Evolutionary conservation across 2,113 vertebrate species (phyloP).

Genomic region (Triplophysa rosa): DNA sequence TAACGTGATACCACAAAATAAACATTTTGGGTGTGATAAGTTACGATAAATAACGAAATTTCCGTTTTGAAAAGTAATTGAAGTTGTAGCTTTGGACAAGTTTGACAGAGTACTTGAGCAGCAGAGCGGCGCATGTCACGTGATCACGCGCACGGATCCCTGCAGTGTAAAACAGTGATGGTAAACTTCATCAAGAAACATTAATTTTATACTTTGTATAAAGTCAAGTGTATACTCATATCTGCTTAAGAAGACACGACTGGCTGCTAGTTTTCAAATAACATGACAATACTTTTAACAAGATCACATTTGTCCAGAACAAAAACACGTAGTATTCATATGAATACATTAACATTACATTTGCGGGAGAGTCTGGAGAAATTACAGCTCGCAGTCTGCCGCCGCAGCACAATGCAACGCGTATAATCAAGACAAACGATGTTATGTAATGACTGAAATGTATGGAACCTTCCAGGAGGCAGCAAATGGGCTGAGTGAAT

Average conservation of each 20-base stretch:
- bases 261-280: no score
- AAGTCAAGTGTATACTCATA: background rate
- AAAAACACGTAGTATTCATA: background rate
- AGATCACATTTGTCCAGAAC: background rate
- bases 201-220: background rate
- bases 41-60: background rate
- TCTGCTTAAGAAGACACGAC: background rate
- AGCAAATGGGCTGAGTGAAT: background rate
- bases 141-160: background rate
- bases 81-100: background rate
- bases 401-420: background rate
- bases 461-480: slow-evolving; percentile 4
- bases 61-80: background rate
- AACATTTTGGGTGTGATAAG: background rate
- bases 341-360: background rate
- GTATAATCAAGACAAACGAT: background rate
- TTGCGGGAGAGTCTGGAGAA: background rate
- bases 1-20: background rate
- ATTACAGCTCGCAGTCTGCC: background rate
- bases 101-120: background rate
- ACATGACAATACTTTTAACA: background rate
- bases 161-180: slow-evolving; percentile 1
- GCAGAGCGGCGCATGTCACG: background rate
- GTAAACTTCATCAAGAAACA: slow-evolving; percentile 18
- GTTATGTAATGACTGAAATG: slow-evolving; percentile 14